These are phyloP conservation scores for Doryteuthis pealeii DNA, from an alignment of 1,140 invertebrate species.

Conservation along the genomic window DNA sequence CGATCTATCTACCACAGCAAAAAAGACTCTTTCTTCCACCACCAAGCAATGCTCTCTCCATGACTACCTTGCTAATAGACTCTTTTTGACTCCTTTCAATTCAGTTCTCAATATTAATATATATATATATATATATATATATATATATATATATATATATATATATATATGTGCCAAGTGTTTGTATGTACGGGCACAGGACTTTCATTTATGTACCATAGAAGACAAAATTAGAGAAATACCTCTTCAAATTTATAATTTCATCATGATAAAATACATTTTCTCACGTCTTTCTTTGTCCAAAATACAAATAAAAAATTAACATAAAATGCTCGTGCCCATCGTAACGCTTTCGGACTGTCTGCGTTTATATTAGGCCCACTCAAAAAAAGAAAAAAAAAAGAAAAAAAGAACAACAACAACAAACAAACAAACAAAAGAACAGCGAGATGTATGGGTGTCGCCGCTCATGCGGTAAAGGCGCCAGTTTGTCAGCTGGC, in stretches of 20 bases:
- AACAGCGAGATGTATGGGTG: background rate
- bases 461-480: background rate
- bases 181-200: background rate
- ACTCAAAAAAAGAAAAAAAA: background rate
- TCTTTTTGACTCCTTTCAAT: slow-evolving; percentile 13
- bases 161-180: slow-evolving; percentile 15
- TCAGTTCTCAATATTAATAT: slow-evolving; percentile 7
- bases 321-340: background rate
- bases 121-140: slow-evolving; percentile 14
- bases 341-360: background rate
- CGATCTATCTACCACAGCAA: slow-evolving; percentile 14
- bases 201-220: background rate
- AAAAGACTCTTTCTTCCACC: slow-evolving; percentile 14
- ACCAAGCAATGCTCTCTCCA: slow-evolving; percentile 16
- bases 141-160: slow-evolving; percentile 16
- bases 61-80: slow-evolving; percentile 15
- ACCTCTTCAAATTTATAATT: background rate
- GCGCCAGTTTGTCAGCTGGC: background rate
- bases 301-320: background rate
- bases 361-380: background rate
- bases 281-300: no score
- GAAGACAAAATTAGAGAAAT: background rate
- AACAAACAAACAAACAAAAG: background rate
- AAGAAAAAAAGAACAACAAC: no score
- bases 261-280: no score